Percentiles rank a stretch among this genome's conserved stretches.
Evolutionary conservation across 2,113 vertebrate species (phyloP).

Genomic region (Puma concolor): DNA sequence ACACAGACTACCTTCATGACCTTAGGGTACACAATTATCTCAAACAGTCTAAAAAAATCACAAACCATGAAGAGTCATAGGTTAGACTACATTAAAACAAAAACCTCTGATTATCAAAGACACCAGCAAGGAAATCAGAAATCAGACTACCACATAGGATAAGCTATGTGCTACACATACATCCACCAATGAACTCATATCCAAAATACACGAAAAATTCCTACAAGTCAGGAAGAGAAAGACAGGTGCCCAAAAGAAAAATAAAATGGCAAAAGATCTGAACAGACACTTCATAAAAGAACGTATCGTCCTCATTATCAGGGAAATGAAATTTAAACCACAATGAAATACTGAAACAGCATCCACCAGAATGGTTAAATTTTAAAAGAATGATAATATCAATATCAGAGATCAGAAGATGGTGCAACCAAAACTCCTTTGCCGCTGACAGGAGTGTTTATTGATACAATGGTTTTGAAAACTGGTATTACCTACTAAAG

Average conservation of each 20-base stretch:
- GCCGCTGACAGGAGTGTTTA: background rate
- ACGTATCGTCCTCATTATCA: background rate
- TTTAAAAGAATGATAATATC: background rate
- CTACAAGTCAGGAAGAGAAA: background rate
- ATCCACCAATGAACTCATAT: background rate
- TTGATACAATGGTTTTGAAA: background rate
- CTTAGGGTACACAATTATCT: background rate
- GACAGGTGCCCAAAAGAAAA: background rate
- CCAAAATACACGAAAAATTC: background rate
- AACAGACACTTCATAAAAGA: background rate
- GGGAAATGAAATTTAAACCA: slow-evolving; percentile 44
- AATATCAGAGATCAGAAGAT: background rate
- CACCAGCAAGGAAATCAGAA: background rate
- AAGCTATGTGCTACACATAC: background rate
- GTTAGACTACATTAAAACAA: slow-evolving; percentile 9
- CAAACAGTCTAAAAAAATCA: background rate
- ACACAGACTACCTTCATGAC: background rate
- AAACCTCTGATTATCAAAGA: background rate
- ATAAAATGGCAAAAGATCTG: background rate
- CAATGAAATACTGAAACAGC: slow-evolving; percentile 1
- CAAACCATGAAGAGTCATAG: background rate
- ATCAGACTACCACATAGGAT: background rate
- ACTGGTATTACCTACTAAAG: background rate
- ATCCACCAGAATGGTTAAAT: background rate
- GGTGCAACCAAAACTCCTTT: background rate